Conservation (phyloP, 2,888 invertebrate genomes). For the Pristionchus fissidentatus region DNA sequence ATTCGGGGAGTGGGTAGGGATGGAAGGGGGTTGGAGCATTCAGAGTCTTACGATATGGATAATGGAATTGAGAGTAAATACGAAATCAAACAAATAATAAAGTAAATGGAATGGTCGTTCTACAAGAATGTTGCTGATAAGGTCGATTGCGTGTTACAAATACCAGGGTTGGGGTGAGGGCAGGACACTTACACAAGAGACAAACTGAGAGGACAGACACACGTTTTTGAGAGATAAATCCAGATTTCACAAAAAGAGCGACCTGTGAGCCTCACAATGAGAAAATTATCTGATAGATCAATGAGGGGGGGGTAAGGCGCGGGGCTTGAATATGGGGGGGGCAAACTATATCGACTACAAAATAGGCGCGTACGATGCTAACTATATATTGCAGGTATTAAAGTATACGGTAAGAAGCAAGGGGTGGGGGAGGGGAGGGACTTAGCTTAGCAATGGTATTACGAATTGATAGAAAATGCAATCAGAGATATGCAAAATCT, state of each 20-base stretch:
- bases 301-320: not conserved
- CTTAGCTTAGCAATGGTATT: slow-evolving; percentile 36
- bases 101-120: not conserved
- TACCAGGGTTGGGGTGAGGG: too few species aligned
- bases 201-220: slow-evolving; percentile 18
- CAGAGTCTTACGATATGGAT: slow-evolving; percentile 8
- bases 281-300: slow-evolving; percentile 33
- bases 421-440: not conserved
- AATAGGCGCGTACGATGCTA: not conserved
- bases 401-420: slow-evolving; percentile 38
- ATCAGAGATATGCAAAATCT: slow-evolving; percentile 31
- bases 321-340: not conserved
- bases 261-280: slow-evolving; percentile 31
- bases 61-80: not conserved
- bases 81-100: not conserved
- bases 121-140: slow-evolving; percentile 35
- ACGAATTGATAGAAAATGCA: slow-evolving; percentile 39
- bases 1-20: not conserved
- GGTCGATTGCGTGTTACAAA: not conserved
- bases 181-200: too few species aligned
- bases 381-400: slow-evolving; percentile 46
- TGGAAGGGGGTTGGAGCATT: not conserved
- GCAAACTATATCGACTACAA: slow-evolving; percentile 28
- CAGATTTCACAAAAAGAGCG: slow-evolving; percentile 16
- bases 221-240: slow-evolving; percentile 20